These are phyloP conservation scores for Rhodophaea formosa DNA, from an alignment of 2,888 invertebrate genomes.

Conservation along the genomic window DNA sequence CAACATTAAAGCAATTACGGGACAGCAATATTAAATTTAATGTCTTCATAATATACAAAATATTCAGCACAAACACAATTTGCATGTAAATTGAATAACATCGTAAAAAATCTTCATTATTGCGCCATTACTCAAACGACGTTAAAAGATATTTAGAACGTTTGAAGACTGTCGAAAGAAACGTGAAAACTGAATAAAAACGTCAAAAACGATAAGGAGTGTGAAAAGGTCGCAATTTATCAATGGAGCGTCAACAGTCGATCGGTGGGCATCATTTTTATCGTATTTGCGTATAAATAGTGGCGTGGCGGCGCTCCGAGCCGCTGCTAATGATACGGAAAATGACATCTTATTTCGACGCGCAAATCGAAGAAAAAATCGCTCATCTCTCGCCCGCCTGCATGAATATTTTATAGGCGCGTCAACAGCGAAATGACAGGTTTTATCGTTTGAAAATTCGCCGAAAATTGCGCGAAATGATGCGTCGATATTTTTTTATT, in stretches of 20 bases:
- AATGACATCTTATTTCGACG: slow-evolving; percentile 82
- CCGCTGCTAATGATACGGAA: slow-evolving; percentile 81
- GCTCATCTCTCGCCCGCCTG: slow-evolving; percentile 76
- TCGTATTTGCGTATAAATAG: slow-evolving; percentile 82
- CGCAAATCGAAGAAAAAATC: slow-evolving; percentile 81
- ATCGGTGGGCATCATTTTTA: slow-evolving; percentile 78
- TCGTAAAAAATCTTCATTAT: slow-evolving; percentile 22
- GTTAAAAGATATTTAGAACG: slow-evolving; percentile 45
- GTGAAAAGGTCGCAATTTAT: slow-evolving; percentile 77
- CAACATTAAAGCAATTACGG: background rate
- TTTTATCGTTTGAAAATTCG: slow-evolving; percentile 82
- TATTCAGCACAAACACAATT: background rate
- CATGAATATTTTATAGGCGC: slow-evolving; percentile 81
- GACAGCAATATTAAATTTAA: background rate
- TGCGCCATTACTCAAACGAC: slow-evolving; percentile 43
- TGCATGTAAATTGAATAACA: background rate
- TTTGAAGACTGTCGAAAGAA: slow-evolving; percentile 36
- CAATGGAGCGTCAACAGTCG: slow-evolving; percentile 78
- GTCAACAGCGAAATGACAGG: slow-evolving; percentile 81
- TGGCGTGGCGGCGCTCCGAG: slow-evolving; percentile 70
- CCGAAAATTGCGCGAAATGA: slow-evolving; percentile 79
- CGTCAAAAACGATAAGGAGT: slow-evolving; percentile 56
- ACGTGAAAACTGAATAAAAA: slow-evolving; percentile 47
- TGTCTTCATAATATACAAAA: background rate
- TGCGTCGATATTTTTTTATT: slow-evolving; percentile 80